Percentiles rank a stretch among this genome's conserved stretches.
Evolutionary conservation across 2,888 invertebrate species (phyloP).

Genomic region (Argyra leucocephala): DNA sequence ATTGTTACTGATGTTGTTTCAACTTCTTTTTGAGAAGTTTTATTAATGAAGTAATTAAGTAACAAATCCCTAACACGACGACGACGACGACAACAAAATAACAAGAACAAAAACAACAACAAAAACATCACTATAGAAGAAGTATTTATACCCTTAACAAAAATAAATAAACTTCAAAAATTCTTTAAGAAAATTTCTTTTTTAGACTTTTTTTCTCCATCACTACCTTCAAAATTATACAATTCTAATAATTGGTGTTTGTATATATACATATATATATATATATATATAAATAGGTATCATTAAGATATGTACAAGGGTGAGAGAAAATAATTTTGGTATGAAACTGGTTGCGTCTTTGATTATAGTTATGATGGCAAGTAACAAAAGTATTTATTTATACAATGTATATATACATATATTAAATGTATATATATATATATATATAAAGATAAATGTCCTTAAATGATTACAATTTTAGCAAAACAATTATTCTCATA

Average conservation of each 20-base stretch:
- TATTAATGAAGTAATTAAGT: slow-evolving; percentile 4
- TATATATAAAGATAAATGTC: not conserved
- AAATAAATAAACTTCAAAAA: not conserved
- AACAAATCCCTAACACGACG: not conserved
- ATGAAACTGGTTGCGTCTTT: too few species aligned
- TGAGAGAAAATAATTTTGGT: too few species aligned
- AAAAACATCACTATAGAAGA: not conserved
- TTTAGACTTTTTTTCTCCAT: too few species aligned
- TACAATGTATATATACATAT: not conserved
- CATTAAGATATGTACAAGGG: too few species aligned
- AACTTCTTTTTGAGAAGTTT: not conserved
- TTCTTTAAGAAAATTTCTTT: too few species aligned
- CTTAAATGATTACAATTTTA: not conserved
- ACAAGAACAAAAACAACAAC: not conserved
- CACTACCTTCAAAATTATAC: too few species aligned
- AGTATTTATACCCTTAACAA: not conserved
- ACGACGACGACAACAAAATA: not conserved
- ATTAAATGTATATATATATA: not conserved
- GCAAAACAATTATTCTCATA: not conserved
- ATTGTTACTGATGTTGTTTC: too few species aligned
- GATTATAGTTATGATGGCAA: too few species aligned
- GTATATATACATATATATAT: too few species aligned
- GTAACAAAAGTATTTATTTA: too few species aligned
- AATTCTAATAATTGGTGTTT: too few species aligned
- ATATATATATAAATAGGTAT: too few species aligned